Percentiles rank a stretch among this genome's conserved stretches.
Evolutionary conservation across 2,113 vertebrate species (phyloP).

Genomic region (Hemicordylus capensis): DNA sequence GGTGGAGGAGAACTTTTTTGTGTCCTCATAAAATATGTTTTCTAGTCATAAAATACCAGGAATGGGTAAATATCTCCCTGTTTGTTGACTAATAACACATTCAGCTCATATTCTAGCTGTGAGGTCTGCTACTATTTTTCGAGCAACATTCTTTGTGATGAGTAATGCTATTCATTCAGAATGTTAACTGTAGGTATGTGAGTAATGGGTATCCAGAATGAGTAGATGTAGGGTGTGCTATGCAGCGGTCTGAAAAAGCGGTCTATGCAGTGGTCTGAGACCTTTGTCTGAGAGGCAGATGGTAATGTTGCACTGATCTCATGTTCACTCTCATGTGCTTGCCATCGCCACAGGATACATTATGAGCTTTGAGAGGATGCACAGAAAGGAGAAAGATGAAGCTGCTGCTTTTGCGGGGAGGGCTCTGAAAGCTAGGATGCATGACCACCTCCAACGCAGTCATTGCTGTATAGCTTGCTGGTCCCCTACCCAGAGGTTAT

Average conservation of each 20-base stretch:
- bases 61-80: conserved; percentile 28
- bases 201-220: conserved; percentile 39
- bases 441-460: too few species aligned
- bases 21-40: conserved; percentile 34
- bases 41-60: not conserved
- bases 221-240: conserved; percentile 46
- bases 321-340: not conserved
- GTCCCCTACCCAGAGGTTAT: too few species aligned
- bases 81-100: conserved; percentile 50
- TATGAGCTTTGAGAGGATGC: not conserved
- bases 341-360: not conserved
- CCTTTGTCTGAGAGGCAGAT: conserved; percentile 24
- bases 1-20: not conserved
- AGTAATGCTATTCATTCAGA: conserved; percentile 49
- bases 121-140: conserved; percentile 63
- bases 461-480: too few species aligned
- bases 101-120: conserved; percentile 57
- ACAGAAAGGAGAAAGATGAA: conserved; percentile 21
- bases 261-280: too few species aligned
- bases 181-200: conserved; percentile 49
- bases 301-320: not conserved
- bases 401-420: too few species aligned
- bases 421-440: too few species aligned
- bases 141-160: conserved; percentile 43
- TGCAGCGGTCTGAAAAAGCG: conserved; percentile 50